Evolutionary conservation across 2,797 vertebrate species (phyloP), one percentile per base, ranked within the genome.

Genomic region (Myotis planiceps): DNA sequence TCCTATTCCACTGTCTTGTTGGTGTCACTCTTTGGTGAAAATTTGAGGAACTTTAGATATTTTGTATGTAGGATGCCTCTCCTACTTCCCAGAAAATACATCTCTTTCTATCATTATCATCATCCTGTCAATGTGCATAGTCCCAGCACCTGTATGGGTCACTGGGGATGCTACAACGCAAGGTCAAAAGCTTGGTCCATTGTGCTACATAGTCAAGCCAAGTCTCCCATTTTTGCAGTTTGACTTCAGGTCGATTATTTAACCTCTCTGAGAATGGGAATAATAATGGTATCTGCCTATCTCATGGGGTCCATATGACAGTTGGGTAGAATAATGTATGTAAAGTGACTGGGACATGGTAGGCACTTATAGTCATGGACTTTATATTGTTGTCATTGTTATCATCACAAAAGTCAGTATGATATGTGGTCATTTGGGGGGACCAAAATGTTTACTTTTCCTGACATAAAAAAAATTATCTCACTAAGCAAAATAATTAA

Each of bases 401-500:
- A 39, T 60, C 58, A 92, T 65, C 58, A 58, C 37, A 90, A 85
- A 85, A 79, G 79, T 89, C 47, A 60, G n/a, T 68, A 42, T 27
- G 29, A 42, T 55, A 3, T 53, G 4, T 82, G 13, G 13, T 63
- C 4, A 58, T 86, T 68, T 86, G 23, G n/a, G 13, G 42, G 18
- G 27, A 51, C 32, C 53, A 65, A 71, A 53, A 74, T 60, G 2
- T 91, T 92, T 88, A 60, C 66, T 18, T 93, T 87, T 75, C 18
- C 66, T 34, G 14, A 76, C 55, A 23, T 65, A 37, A 25, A 55
- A 68, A 71, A 45, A n/a, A 47, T 19, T 18, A 83, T 82, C 6
- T 19, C 68, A 32, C 51, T 85, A 81, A 51, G 14, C 16, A 96
- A 94, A 92, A 74, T 88, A 75, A 53, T 29, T 39, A 88, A 88